Conservation (phyloP, 2,113 vertebrate genomes). For the Cyprinodon tularosa region DNA sequence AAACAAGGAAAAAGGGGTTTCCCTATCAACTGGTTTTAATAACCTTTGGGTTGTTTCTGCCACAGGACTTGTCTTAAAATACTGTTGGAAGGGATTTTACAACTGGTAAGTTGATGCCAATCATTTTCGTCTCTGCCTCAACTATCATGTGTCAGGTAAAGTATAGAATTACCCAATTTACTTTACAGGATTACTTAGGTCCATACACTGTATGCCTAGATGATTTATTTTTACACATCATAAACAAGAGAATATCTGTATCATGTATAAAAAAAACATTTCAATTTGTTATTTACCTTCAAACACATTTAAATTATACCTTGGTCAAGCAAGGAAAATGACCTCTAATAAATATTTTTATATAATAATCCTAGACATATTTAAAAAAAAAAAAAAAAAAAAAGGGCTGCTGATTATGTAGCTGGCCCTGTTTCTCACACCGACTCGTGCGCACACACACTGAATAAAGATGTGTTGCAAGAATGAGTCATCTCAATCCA, state of each 20-base stretch:
- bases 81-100: slow-evolving; percentile 13
- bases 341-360: not conserved
- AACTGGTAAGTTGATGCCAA: not conserved
- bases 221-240: slow-evolving; percentile 9
- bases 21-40: slow-evolving; percentile 8
- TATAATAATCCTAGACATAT: slow-evolving; percentile 61
- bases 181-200: not conserved
- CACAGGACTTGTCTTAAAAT: slow-evolving; percentile 1
- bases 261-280: not conserved
- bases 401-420: slow-evolving; percentile 70
- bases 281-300: not conserved
- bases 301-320: not conserved
- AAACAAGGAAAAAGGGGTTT: not conserved
- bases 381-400: slow-evolving; percentile 54
- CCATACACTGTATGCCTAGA: not conserved
- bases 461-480: slow-evolving; percentile 80
- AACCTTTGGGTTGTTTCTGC: slow-evolving; percentile 9
- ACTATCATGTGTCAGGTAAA: slow-evolving; percentile 6
- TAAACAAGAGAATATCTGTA: not conserved
- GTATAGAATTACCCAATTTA: slow-evolving; percentile 12
- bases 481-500: slow-evolving; percentile 84
- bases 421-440: slow-evolving; percentile 66
- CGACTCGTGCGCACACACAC: slow-evolving; percentile 59
- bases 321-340: not conserved
- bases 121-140: not conserved